phyloP scores from a whole-genome alignment of 2,113 vertebrate genomes.

The Percopsis transmontana region DNA sequence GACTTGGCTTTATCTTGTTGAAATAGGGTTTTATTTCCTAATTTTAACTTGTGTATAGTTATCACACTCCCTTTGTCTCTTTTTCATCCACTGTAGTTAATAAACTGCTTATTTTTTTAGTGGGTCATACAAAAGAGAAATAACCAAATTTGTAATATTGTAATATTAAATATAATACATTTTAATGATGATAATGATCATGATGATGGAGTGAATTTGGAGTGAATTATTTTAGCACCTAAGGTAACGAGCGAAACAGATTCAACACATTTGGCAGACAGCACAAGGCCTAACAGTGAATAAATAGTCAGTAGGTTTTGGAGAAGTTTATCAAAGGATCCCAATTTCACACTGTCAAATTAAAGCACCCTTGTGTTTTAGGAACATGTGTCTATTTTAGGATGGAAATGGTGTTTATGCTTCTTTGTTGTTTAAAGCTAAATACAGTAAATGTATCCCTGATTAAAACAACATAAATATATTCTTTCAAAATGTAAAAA shows the following conservation, averaged over 20 bases:
- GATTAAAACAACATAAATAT: conserved; percentile 26
- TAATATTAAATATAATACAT: background rate
- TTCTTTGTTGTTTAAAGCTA: background rate
- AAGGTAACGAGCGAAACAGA: too few relatives aligned
- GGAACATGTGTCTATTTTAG: conserved; percentile 31
- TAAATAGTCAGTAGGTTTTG: conserved; percentile 54
- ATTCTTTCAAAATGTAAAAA: background rate
- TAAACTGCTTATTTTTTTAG: background rate
- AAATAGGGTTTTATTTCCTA: too few relatives aligned
- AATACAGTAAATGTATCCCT: background rate
- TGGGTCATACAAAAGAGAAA: too few relatives aligned
- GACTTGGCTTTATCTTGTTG: background rate
- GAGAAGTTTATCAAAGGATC: conserved; percentile 62
- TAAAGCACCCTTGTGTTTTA: conserved; percentile 54
- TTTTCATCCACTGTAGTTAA: background rate
- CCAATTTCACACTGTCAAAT: conserved; percentile 68
- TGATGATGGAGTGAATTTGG: background rate
- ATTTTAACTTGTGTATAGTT: too few relatives aligned
- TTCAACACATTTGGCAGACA: too few relatives aligned
- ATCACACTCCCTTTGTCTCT: background rate
- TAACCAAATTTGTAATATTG: too few relatives aligned
- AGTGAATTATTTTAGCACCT: too few relatives aligned
- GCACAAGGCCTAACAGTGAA: conserved; percentile 30
- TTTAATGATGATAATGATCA: conserved; percentile 20
- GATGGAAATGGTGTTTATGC: conserved; percentile 21